Base-by-base conservation (phyloP, 2,888 invertebrate genomes). In the Cerceris rybyensis region DNA sequence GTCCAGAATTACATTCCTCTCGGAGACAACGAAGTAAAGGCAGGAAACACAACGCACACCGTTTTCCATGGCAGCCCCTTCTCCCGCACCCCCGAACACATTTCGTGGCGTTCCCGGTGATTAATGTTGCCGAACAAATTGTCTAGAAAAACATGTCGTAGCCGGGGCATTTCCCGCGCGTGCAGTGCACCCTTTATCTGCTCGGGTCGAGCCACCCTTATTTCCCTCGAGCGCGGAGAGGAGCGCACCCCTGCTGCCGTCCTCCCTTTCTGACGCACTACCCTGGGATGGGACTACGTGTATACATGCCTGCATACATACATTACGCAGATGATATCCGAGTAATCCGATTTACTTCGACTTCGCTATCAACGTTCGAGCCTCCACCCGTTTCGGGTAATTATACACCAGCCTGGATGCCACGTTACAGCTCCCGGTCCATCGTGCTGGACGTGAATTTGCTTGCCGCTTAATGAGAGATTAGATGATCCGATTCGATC, bases 51-150 rank as follows among this genome's bases (percentile, higher is more conserved):
- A 71, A 70, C 78, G 78, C 71, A 43, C 77, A 55, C 52, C 67
- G 82, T 78, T 76, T 73, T 76, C 54, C 75, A 42, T 60, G 54
- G 49, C 80, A 69, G 70, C 65, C 76, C 72, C 64, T 64, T 50
- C 63, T 63, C 69, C 72, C 41, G 67, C 68, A 58, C 70, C 71
- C 78, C 74, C 64, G 52, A 39, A 58, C 78, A 73, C 73, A 77
- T 79, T 85, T 80, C 85, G 87, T 81, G 79, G 84, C 76, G 84
- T 78, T 87, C 87, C 81, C 86, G 88, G 92, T 93, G 93, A 93
- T 93, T 93, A 93, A 93, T 93, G 93, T 92, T 91, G 91, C 92
- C 91, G 92, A 93, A 92, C 93, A 93, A 93, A 93, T 93, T 93
- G 93, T 92, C 93, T 93, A 93, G 93, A 93, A 93, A 93, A 93